phyloP scores from a whole-genome alignment of 2,888 invertebrate genomes.

The Autographa pulchrina region DNA sequence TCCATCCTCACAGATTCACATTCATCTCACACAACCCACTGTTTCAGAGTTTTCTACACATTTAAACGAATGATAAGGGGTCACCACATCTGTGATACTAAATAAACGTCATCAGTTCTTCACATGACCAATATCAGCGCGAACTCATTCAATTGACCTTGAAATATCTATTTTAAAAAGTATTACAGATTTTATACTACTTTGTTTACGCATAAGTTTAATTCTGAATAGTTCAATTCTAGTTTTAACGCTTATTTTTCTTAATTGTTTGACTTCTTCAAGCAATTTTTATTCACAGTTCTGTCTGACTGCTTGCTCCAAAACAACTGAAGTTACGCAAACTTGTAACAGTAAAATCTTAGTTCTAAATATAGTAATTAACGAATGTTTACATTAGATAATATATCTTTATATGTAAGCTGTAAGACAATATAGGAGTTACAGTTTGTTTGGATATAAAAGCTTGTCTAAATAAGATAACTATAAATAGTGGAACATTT shows the following conservation, averaged over 20 bases:
- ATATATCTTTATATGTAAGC: neutral
- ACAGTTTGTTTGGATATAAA: neutral
- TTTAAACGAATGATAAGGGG: neutral
- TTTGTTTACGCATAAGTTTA: neutral
- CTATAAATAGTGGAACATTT: neutral
- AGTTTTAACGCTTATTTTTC: too few relatives aligned
- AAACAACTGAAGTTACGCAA: neutral
- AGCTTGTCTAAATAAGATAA: neutral
- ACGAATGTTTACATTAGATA: neutral
- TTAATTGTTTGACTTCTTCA: too few relatives aligned
- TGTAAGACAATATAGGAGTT: neutral
- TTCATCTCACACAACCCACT: neutral
- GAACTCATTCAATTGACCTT: constrained; percentile 2
- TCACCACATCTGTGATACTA: neutral
- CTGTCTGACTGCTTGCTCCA: too few relatives aligned
- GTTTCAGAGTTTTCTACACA: neutral
- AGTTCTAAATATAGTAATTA: neutral
- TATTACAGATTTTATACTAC: neutral
- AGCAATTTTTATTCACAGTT: too few relatives aligned
- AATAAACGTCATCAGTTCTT: neutral
- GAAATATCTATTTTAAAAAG: neutral
- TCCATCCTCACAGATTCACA: neutral
- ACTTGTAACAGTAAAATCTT: neutral
- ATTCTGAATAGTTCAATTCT: neutral
- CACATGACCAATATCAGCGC: neutral